These are phyloP conservation scores for Aphelocoma californica DNA, from an alignment of 2,797 vertebrate genomes.

Conservation along the genomic window DNA sequence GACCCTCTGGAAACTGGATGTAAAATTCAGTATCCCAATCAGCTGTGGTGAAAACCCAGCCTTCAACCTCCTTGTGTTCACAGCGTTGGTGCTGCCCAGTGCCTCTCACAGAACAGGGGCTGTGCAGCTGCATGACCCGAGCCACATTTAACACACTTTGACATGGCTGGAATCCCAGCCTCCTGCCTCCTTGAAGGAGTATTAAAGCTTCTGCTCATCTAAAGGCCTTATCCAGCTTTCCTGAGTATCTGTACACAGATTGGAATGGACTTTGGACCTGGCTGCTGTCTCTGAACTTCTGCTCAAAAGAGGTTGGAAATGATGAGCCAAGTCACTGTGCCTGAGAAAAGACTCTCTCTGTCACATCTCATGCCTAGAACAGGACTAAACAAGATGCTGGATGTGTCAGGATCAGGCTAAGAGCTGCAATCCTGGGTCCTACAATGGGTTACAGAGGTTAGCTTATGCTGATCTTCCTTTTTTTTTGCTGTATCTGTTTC, in stretches of 20 bases:
- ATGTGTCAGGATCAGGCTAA: background rate
- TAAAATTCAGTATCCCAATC: background rate
- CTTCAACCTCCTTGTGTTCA: rapidly evolving
- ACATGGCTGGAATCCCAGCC: background rate
- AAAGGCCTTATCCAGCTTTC: background rate
- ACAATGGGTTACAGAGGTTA: background rate
- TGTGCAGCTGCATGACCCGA: rapidly evolving
- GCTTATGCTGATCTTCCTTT: background rate
- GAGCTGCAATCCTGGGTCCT: background rate
- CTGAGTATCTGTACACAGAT: background rate
- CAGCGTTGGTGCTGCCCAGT: rapidly evolving
- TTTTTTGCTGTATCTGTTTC: background rate
- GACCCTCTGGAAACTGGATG: background rate
- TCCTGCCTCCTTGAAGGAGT: background rate
- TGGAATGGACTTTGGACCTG: background rate
- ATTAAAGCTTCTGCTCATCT: background rate
- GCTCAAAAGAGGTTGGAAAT: background rate
- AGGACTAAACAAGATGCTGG: background rate
- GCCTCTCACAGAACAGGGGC: background rate
- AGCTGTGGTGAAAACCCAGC: background rate
- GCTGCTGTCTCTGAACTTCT: background rate
- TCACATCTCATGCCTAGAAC: background rate
- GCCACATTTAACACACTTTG: too few species aligned
- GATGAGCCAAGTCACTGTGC: background rate
- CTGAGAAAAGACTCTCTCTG: background rate